phyloP scores from a whole-genome alignment of 2,797 vertebrate species.

The Carapus acus region DNA sequence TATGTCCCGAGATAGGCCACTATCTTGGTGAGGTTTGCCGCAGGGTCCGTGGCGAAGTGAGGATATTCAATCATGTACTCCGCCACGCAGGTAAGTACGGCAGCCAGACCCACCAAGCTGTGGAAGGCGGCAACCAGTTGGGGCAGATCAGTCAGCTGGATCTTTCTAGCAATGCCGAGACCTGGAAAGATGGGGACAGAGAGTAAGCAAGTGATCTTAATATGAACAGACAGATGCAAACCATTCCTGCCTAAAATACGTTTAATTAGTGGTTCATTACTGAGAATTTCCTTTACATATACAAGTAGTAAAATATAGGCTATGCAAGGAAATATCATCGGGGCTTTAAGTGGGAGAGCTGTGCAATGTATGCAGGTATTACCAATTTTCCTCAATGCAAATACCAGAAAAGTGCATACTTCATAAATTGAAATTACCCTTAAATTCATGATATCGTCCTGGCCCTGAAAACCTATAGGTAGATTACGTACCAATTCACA shows the following conservation, averaged over 20 bases:
- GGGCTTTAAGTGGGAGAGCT: neutral
- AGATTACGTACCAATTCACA: conserved; percentile 12
- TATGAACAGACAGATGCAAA: neutral
- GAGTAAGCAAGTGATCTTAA: neutral
- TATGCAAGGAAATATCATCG: neutral
- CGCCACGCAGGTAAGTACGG: conserved; percentile 71
- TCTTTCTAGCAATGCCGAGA: conserved; percentile 77
- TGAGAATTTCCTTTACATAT: no score
- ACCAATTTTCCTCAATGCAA: neutral
- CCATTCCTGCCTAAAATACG: no score
- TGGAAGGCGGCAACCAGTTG: conserved; percentile 83
- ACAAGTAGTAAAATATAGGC: neutral
- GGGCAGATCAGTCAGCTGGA: conserved; percentile 78
- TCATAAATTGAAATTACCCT: neutral
- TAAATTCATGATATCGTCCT: conserved; percentile 1
- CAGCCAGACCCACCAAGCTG: conserved; percentile 76
- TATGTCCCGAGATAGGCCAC: conserved; percentile 73
- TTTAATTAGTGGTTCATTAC: no score
- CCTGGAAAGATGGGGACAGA: conserved; percentile 50
- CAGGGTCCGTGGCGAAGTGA: conserved; percentile 71
- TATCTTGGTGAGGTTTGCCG: conserved; percentile 74
- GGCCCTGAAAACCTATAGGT: conserved; percentile 23
- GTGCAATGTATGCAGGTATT: no score
- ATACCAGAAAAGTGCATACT: neutral
- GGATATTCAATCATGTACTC: conserved; percentile 77